phyloP scores from a whole-genome alignment of 2,797 vertebrate genomes.

The Leucoraja ocellata region DNA sequence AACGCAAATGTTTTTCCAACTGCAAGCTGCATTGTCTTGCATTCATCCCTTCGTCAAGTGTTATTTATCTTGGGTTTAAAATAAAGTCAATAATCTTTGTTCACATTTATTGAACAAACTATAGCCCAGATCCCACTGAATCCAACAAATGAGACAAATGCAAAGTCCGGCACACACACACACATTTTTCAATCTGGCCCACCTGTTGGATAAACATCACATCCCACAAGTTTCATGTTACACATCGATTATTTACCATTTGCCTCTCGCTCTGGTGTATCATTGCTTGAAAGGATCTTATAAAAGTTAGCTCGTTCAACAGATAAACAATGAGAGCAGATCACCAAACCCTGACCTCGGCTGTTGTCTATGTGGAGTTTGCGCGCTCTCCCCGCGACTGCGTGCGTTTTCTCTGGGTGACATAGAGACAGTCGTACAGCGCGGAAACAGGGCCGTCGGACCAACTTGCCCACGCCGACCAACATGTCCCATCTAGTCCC shows the following conservation, averaged over 20 bases:
- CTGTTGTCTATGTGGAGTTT: too few relatives aligned
- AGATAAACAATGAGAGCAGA: too few relatives aligned
- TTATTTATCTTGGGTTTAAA: background rate
- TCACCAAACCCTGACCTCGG: too few relatives aligned
- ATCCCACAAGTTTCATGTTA: background rate
- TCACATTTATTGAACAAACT: background rate
- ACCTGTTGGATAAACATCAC: background rate
- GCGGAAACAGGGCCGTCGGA: too few relatives aligned
- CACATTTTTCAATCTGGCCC: background rate
- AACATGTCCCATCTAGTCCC: too few relatives aligned
- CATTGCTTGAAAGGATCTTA: background rate
- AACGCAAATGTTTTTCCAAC: background rate
- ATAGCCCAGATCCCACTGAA: too few relatives aligned
- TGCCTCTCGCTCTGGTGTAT: background rate
- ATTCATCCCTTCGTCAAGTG: background rate
- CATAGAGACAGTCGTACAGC: too few relatives aligned
- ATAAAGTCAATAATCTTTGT: background rate
- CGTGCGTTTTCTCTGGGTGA: too few relatives aligned
- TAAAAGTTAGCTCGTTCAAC: too few relatives aligned
- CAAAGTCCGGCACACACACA: background rate
- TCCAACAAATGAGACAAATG: background rate
- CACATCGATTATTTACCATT: background rate
- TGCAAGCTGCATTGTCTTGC: background rate
- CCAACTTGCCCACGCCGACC: too few relatives aligned
- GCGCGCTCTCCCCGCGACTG: too few relatives aligned